Evolutionary conservation across 2,888 invertebrate species (phyloP), one percentile per base, ranked within the genome.

Genomic region (Acronicta leporina): DNA sequence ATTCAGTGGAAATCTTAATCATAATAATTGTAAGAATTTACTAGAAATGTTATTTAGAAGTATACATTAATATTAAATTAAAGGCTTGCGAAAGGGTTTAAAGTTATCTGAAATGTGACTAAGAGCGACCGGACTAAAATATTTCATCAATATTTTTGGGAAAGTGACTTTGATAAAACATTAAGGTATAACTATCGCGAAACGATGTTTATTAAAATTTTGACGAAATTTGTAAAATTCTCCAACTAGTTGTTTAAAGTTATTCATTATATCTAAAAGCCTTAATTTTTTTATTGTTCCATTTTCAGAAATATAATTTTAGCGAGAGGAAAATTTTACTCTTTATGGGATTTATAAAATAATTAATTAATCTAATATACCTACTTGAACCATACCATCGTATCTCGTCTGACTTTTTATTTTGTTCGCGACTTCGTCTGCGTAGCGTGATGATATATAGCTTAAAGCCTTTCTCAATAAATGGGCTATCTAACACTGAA

Each of bases 31-130:
- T 27, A 5, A 5, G 9, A 30, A 47, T 63, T 56, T 15, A 43
- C 14, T 7, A 15, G 35, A 42, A 33, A 13, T 8, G 40, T 16
- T 20, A 25, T 42, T 15, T 38, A 4, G 4, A 44, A 35, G 13
- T 27, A 42, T 41, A 16, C 33, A n/a, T 13, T 25, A 50, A 51
- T 51, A 63, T 50, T 56, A 14, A 45, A 65, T 45, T 42, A 33
- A 44, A 20, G 16, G n/a, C 30, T 9, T 44, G 16, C 16, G 9
- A 5, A 41, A 41, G 33, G 43, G 38, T 53, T 25, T 1, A 40
- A 54, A 44, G 27, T 52, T 5, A 20, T 42, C 15, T 33, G 9
- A 38, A 49, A 59, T 20, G 9, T 46, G 25, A 15, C 25, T 13
- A 7, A 20, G 2, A 52, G 14, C 14, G n/a, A 44, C 1, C 38